Evolutionary conservation across 2,888 invertebrate species (phyloP), one percentile per base, ranked within the genome.

Genomic region (Zhuqinia jingwanae): DNA sequence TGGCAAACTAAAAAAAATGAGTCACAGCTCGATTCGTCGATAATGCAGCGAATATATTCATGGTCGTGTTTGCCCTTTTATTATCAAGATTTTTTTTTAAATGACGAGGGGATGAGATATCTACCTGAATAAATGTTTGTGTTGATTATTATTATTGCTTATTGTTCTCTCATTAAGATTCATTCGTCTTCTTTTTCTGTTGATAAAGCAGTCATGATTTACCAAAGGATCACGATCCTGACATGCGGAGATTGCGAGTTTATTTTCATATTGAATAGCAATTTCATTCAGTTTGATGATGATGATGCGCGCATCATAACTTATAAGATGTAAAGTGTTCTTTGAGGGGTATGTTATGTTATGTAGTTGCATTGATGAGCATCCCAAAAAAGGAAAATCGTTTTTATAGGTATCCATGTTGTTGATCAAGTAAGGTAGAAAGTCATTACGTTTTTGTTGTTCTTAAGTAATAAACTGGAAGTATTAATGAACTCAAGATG

Each of bases 191-290:
- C n/a, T n/a, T n/a, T 86, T 45, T 63, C 76, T 79, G 85, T 85
- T 87, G 80, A 80, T 88, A 84, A 85, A 80, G 75, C 27, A 45
- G 68, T 88, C 85, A 88, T 82, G 88, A 88, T 88, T 84, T 81
- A 87, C 77, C 63, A 80, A 70, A 50, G 60, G 17, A 45, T 22
- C 82, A 83, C 63, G 82, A 63, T 22, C 82, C 75, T 76, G 82
- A 63, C 75, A 50, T 45, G 76, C 56, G 20, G n/a, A n/a, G n/a
- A n/a, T n/a, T n/a, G n/a, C n/a, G n/a, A n/a, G n/a, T 15, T 8
- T 50, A 50, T 63, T 63, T 25, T 60, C 25, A 25, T n/a, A 36
- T 17, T 36, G 63, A 63, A n/a, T 1, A 60, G n/a, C 25, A 36
- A 63, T 63, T 36, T 63, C 36, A 63, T 63, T 63, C 63, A 63